Base-by-base conservation (phyloP, 2,888 invertebrate genomes). In the Luffia ferchaultella region DNA sequence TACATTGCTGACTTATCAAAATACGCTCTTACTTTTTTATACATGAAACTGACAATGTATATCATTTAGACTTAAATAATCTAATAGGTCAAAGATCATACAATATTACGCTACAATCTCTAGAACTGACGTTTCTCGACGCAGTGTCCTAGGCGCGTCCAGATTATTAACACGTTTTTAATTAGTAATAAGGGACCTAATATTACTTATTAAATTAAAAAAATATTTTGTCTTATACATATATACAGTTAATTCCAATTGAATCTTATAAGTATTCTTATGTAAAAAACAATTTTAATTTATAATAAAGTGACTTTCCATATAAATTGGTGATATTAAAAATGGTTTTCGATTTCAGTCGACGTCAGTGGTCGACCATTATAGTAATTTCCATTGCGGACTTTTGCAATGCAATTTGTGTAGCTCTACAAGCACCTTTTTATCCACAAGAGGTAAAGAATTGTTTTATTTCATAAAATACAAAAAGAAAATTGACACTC, bases 361-460 rank as follows among this genome's bases (percentile, higher is more conserved):
- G 84, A 63, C 82, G 92, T 62, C 93, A 94, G 76, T 91, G 92
- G 91, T 72, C 90, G 60, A 93, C 92, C 1, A 83, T 93, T 45
- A 79, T 91, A 42, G 90, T 92, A 46, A 92, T 94, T 66, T 90
- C 92, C 20, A 87, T 93, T 55, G 92, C 92, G 16, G 93, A 94
- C 73, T 93, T 94, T 72, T 92, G 91, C 62, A 92, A 93, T 67
- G 93, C 93, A 1, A 88, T 93, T 55, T 93, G 93, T 70, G 92
- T 94, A 1, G 93, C 93, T 0, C 73, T 94, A 1, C 93, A 94
- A 65, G 93, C 94, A 1, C 93, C 94, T 0, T 94, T 95, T 71
- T 95, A 93, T 68, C 94, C 94, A 0, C 86, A 88, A 63, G 93
- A 93, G 88, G 93, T 93, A 75, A 82, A 88, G 66, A 53, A 40